Base-by-base conservation (phyloP, 2,888 invertebrate genomes). In the Rhagonycha lutea region DNA sequence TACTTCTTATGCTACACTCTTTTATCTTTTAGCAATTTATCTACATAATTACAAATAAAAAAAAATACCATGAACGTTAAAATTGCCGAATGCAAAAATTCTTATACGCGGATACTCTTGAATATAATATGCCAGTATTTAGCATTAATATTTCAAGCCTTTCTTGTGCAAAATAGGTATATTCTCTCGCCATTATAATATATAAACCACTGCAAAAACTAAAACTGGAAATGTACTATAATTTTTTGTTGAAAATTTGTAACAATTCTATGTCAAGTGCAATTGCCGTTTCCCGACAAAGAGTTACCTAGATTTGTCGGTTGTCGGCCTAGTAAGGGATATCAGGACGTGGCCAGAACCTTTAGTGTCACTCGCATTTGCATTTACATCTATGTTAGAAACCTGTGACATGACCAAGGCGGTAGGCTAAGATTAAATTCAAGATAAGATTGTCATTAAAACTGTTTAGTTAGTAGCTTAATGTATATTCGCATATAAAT, bases 351-450 rank as follows among this genome's bases (percentile, higher is more conserved):
- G 68, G 68, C 74, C 65, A 75, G 75, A 69, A 75, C 73, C 73
- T 74, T 70, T 72, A 70, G 70, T 78, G 77, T 75, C 78, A 75
- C 73, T 65, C 82, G 82, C 80, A 85, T 86, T 86, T 85, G 86
- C 85, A 86, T 86, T 85, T 85, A 85, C 86, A 85, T 85, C 84
- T 83, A 84, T 83, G 85, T 84, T 83, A 80, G 84, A 83, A 83
- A 83, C 82, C 82, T 82, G 81, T 81, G 83, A 86, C 86, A 85
- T 81, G 86, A 82, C 84, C 84, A 83, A 85, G 85, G 85, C 84
- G 86, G 85, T 83, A 81, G 82, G 83, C 83, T 83, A 82, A 83
- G 85, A 85, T 85, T 82, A 82, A 83, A 83, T 82, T 81, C 81
- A 74, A 80, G 84, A 85, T 84, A 85, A 84, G 85, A 82, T 81